Evolutionary conservation across 2,797 vertebrate species (phyloP).

Genomic region (Hyperoplus lanceolatus): DNA sequence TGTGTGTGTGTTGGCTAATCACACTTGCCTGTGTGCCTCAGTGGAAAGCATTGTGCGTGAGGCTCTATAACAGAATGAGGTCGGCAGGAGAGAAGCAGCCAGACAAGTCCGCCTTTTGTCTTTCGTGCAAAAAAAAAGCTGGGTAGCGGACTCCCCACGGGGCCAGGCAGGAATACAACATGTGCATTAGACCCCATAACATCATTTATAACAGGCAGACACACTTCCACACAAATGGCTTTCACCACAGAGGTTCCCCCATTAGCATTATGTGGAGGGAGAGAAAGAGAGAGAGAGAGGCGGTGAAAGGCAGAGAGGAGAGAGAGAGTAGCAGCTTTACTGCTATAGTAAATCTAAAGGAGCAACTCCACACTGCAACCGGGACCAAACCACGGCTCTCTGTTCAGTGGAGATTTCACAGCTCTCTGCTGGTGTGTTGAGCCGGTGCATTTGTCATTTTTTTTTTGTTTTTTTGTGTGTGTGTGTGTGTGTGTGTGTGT

Average conservation of each 20-base stretch:
- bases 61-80: conserved; percentile 70
- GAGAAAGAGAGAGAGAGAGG: conserved; percentile 31
- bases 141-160: conserved; percentile 45
- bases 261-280: conserved; percentile 64
- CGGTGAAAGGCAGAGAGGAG: conserved; percentile 19
- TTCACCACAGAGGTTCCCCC: conserved; percentile 68
- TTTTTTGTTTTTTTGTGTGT: too few species aligned
- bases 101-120: conserved; percentile 58
- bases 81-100: conserved; percentile 51
- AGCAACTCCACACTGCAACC: conserved; percentile 30
- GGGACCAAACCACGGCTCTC: conserved; percentile 48
- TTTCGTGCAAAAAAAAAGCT: conserved; percentile 29
- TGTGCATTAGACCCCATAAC: conserved; percentile 73
- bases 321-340: conserved; percentile 29
- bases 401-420: conserved; percentile 58
- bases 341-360: conserved; percentile 58
- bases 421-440: conserved; percentile 38
- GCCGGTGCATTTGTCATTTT: conserved; percentile 56
- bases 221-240: conserved; percentile 72
- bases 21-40: conserved; percentile 10
- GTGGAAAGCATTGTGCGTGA: conserved; percentile 14
- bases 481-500: conserved; percentile 26
- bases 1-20: conserved; percentile 22
- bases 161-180: conserved; percentile 48
- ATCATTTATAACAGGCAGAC: conserved; percentile 69